A percentile compares a stretch with the other conserved stretches of the same genome.
Evolutionary conservation across 2,797 vertebrate species (phyloP).

Genomic region (Brachymystax lenok): DNA sequence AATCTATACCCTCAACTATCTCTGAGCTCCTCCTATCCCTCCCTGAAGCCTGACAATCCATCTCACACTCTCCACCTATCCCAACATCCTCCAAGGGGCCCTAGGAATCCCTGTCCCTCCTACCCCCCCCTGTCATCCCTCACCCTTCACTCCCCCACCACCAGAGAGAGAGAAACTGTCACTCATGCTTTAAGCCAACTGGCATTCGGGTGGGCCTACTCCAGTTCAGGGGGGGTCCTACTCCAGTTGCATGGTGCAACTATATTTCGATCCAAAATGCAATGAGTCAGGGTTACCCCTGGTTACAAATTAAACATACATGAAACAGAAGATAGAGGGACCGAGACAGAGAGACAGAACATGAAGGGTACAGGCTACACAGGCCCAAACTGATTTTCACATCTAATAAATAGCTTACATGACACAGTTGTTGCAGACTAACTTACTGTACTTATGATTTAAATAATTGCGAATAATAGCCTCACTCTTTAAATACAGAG

Average conservation of each 20-base stretch:
- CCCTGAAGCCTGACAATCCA: background rate
- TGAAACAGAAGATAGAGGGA: conserved; percentile 25
- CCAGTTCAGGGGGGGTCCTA: conserved; percentile 16
- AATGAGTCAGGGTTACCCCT: conserved; percentile 48
- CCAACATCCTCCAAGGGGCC: conserved; percentile 14
- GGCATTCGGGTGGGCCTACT: conserved; percentile 43
- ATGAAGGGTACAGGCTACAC: background rate
- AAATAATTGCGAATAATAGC: background rate
- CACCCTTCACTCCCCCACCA: no score
- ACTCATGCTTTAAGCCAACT: conserved; percentile 50
- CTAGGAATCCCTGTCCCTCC: conserved; percentile 52
- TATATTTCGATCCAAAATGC: conserved; percentile 53
- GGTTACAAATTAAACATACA: conserved; percentile 44
- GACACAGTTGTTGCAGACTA: background rate
- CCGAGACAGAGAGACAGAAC: background rate
- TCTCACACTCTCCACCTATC: background rate
- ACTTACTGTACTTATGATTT: background rate
- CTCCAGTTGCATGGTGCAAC: conserved; percentile 57
- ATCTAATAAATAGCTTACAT: background rate
- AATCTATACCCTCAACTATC: background rate
- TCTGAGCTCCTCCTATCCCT: background rate
- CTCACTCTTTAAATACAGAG: background rate
- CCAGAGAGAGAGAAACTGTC: conserved; percentile 32
- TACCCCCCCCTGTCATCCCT: no score
- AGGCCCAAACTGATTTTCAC: background rate